Evolutionary conservation across 2,888 invertebrate species (phyloP), one percentile per base, ranked within the genome.

Genomic region (Drosophila setosimentum): DNA sequence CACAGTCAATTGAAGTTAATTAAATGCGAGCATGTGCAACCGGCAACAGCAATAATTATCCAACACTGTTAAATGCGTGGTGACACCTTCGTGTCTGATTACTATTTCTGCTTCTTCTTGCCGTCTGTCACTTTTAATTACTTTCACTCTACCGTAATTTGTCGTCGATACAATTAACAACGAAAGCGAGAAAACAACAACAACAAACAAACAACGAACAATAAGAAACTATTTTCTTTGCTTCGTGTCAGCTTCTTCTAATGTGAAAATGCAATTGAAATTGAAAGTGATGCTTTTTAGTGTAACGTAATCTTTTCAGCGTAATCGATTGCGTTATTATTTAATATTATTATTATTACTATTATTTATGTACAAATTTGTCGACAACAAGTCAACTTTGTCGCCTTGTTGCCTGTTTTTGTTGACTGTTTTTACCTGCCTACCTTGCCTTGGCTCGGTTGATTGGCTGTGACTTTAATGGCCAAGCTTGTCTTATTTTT

Each of bases 91-190:
- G 57, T 58, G 54, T 40, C 59, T 65, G 8, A 61, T 55, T 51
- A 48, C 24, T 62, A 55, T 35, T 35, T 21, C 13, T 24, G 66
- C 57, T 66, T 68, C 61, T 57, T 27, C 37, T 62, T 67, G 21
- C 21, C 27, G 54, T 37, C 69, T 83, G 82, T 72, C 74, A 69
- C 66, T 58, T 60, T 71, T 89, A 89, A 85, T 85, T 85, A 89
- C 85, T 85, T 85, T 85, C 85, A 89, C 85, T 84, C 79, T 50
- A 72, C 78, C 80, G 74, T 73, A 82, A 85, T 84, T 89, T 79
- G 79, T 83, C 67, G 76, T 49, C 66, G 63, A 76, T 74, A 70
- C 68, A 69, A 75, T 66, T 68, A 75, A 78, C 80, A 66, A 73
- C 58, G 80, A 80, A 76, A 78, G 77, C 68, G 64, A 61, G 51